Evolutionary conservation across 2,797 vertebrate genomes (phyloP).

Genomic region (Denticeps clupeoides): DNA sequence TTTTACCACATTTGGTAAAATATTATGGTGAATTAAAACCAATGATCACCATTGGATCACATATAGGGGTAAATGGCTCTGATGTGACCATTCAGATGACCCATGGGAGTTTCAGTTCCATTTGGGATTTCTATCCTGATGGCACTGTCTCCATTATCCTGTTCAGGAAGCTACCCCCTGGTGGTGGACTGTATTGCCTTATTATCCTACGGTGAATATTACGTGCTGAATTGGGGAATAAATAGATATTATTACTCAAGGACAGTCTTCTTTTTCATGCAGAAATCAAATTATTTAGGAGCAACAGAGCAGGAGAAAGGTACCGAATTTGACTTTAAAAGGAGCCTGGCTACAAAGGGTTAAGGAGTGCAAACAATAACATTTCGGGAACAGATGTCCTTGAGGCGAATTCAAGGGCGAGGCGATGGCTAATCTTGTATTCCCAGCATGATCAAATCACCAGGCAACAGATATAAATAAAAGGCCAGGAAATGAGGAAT

Average conservation of each 20-base stretch:
- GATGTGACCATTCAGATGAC: constrained; percentile 18
- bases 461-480: constrained; percentile 94
- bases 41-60: no score
- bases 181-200: no score
- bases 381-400: constrained; percentile 85
- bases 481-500: constrained; percentile 93
- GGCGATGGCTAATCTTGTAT: constrained; percentile 89
- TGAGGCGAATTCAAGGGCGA: constrained; percentile 81
- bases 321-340: constrained; percentile 9
- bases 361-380: constrained; percentile 75
- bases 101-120: no score
- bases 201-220: not conserved
- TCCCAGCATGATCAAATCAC: constrained; percentile 92
- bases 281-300: not conserved
- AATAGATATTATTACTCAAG: not conserved
- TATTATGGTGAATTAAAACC: not conserved
- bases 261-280: not conserved
- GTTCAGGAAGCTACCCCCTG: no score
- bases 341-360: constrained; percentile 45
- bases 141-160: no score
- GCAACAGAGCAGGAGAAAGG: not conserved
- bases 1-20: constrained; percentile 1
- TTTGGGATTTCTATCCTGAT: no score
- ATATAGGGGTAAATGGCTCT: constrained; percentile 9
- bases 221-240: not conserved